Evolutionary conservation across 1,140 invertebrate species (phyloP), one percentile per base, ranked within the genome.

Genomic region (Zaprionus gabonicus): DNA sequence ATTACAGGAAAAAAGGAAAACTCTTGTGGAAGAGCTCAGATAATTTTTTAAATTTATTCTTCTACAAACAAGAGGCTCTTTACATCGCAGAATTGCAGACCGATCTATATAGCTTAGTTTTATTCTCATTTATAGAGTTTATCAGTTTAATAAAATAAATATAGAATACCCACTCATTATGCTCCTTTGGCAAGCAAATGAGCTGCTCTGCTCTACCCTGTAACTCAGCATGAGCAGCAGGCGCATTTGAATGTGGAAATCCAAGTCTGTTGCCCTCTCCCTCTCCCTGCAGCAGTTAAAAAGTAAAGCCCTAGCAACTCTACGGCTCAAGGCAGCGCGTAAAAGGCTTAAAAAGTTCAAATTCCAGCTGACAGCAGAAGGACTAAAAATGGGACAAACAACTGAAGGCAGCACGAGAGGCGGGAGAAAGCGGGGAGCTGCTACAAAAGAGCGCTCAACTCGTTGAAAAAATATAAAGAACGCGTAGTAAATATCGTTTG

Each of bases 261-360:
- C 25, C 15, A 4, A 23, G 5, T 25, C 13, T 36, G 9, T 68
- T 64, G 58, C 31, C 41, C 15, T 41, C 36, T 12, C 53, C 28
- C 4, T 20, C 46, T 9, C 3, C 12, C 55, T 20, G 12, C 51
- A 58, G 59, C 58, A 56, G 70, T 71, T 80, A 15, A 76, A 76
- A 74, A 76, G 67, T 63, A 77, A 83, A 75, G 46, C 67, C 66
- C 62, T 58, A 76, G 75, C 81, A 72, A 68, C 57, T 75, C 55
- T 77, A 67, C 64, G 80, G 81, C 84, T 81, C 78, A 85, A 90
- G 76, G 76, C 85, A 82, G 70, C 79, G 84, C 85, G 85, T 85
- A 88, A 91, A 90, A 80, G 85, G 86, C 86, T 90, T 91, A 90
- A 85, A 88, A 90, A 90, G 81, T 90, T 90, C 86, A 91, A 90